A percentile compares a stretch with the other conserved stretches of the same genome.
Conservation (phyloP, 92 coral and sea anemone genomes). For the Epizoanthus illoricatus region DNA sequence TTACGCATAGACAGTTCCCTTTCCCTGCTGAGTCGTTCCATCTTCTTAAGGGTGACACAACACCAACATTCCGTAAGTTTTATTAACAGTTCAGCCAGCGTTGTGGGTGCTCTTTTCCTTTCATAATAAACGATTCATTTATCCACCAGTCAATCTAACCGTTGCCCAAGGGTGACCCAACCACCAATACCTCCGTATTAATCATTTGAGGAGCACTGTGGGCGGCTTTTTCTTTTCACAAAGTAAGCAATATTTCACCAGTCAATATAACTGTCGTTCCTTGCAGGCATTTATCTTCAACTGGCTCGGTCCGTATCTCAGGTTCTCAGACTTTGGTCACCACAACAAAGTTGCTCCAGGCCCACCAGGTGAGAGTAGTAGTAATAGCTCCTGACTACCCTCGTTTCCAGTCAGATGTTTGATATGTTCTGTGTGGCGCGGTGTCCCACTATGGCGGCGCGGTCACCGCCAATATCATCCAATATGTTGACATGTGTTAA, state of each 20-base stretch:
- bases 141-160: too few species aligned
- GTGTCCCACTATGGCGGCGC: too few species aligned
- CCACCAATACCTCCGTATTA: not conserved
- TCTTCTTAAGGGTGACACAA: too few species aligned
- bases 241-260: not conserved
- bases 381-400: not conserved
- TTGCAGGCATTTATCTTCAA: slow-evolving; percentile 41
- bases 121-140: too few species aligned
- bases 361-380: not conserved
- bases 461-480: too few species aligned
- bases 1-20: too few species aligned
- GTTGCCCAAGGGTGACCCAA: too few species aligned
- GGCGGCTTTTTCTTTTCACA: not conserved
- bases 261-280: not conserved
- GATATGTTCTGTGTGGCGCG: not conserved
- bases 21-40: too few species aligned
- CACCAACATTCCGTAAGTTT: too few species aligned
- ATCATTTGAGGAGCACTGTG: not conserved
- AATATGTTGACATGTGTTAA: too few species aligned
- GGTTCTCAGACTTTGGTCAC: not conserved
- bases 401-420: not conserved
- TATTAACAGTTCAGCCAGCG: too few species aligned
- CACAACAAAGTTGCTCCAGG: not conserved
- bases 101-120: too few species aligned
- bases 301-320: slow-evolving; percentile 34